Percentiles rank a stretch among this genome's conserved stretches.
Evolutionary conservation across 2,113 vertebrate species (phyloP).

Genomic region (Tachysurus fulvidraco): DNA sequence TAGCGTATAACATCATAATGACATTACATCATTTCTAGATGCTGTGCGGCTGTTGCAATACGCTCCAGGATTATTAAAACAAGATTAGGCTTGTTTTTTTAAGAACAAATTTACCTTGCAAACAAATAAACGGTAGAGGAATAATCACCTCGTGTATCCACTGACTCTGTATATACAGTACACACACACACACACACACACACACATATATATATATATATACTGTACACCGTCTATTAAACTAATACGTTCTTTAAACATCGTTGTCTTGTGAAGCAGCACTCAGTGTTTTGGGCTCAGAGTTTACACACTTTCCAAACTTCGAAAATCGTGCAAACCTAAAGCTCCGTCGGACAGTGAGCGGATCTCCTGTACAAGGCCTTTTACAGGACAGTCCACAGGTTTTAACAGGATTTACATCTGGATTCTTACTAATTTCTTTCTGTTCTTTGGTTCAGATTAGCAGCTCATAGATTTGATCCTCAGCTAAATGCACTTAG

Average conservation of each 20-base stretch:
- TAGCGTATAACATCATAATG: not conserved
- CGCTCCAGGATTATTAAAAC: slow-evolving; percentile 27
- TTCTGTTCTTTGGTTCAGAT: not conserved
- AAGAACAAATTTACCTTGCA: slow-evolving; percentile 19
- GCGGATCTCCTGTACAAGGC: not conserved
- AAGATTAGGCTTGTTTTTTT: not conserved
- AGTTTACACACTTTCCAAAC: not conserved
- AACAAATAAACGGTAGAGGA: not conserved
- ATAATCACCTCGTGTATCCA: not conserved
- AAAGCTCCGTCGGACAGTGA: not conserved
- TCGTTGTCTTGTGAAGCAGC: not conserved
- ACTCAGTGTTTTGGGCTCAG: not conserved
- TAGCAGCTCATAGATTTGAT: not conserved
- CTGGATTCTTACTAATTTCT: not conserved
- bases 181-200: not conserved
- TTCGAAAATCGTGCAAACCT: not conserved
- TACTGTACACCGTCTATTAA: not conserved
- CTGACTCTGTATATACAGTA: not conserved
- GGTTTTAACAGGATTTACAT: not conserved
- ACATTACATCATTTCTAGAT: slow-evolving; percentile 12
- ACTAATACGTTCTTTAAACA: not conserved
- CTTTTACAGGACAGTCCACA: not conserved
- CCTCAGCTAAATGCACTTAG: not conserved
- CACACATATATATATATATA: too few species aligned
- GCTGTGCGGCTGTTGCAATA: slow-evolving; percentile 8